Evolutionary conservation across 2,113 vertebrate genomes (phyloP).

Genomic region (Clarias gariepinus): DNA sequence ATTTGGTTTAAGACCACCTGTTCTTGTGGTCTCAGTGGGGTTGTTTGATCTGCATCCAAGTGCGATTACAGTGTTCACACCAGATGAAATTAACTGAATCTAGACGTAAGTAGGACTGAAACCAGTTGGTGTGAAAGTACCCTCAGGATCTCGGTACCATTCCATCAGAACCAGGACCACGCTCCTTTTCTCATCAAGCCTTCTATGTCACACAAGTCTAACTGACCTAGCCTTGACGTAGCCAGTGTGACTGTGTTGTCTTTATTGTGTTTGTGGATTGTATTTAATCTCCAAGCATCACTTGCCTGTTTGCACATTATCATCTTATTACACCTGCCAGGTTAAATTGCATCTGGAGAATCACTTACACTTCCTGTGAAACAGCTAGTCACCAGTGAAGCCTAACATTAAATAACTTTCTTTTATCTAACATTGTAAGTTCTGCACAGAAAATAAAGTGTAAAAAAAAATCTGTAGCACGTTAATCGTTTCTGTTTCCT

Average conservation of each 20-base stretch:
- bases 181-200: background rate
- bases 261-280: background rate
- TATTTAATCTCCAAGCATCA: background rate
- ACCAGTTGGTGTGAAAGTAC: too few relatives aligned
- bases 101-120: too few relatives aligned
- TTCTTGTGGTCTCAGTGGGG: too few relatives aligned
- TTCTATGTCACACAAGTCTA: background rate
- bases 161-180: background rate
- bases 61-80: too few relatives aligned
- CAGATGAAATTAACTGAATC: too few relatives aligned
- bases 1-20: too few relatives aligned
- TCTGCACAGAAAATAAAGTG: background rate
- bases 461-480: background rate
- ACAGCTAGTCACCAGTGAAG: background rate
- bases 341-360: background rate
- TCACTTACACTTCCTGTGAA: background rate
- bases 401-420: background rate
- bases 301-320: background rate
- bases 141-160: background rate
- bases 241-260: background rate
- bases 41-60: too few relatives aligned
- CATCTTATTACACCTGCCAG: background rate
- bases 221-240: background rate
- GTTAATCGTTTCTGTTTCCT: background rate
- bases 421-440: background rate